Percentiles rank a stretch among this genome's conserved stretches.
Evolutionary conservation across 2,888 invertebrate species (phyloP).

Genomic region (Panorpa germanica): DNA sequence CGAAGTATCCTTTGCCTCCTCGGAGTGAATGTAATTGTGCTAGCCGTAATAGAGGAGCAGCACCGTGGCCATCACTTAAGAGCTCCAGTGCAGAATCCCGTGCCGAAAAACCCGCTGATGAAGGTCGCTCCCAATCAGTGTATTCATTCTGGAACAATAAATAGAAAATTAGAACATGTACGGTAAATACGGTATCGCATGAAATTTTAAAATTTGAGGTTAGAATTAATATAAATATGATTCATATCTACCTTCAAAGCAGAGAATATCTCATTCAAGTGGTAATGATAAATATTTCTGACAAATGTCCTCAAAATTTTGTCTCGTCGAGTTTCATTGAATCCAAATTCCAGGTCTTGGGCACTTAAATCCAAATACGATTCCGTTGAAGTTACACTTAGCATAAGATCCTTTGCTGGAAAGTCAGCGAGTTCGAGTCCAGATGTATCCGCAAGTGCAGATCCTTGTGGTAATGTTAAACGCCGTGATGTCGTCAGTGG

Average conservation of each 20-base stretch:
- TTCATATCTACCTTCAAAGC: slow-evolving; percentile 56
- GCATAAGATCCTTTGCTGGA: slow-evolving; percentile 61
- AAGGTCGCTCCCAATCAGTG: slow-evolving; percentile 87
- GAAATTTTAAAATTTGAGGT: slow-evolving; percentile 1
- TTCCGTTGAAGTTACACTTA: slow-evolving; percentile 68
- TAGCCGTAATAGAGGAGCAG: slow-evolving; percentile 63
- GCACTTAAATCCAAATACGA: slow-evolving; percentile 68
- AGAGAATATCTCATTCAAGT: slow-evolving; percentile 87
- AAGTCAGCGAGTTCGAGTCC: slow-evolving; percentile 70
- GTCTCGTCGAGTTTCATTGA: slow-evolving; percentile 74
- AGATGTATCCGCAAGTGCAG: slow-evolving; percentile 33
- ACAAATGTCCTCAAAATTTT: slow-evolving; percentile 80
- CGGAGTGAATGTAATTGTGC: slow-evolving; percentile 62
- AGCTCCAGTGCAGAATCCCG: slow-evolving; percentile 73
- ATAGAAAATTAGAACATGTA: slow-evolving; percentile 1
- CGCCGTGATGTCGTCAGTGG: slow-evolving; percentile 25
- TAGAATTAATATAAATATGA: too few species aligned
- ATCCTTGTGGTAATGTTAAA: slow-evolving; percentile 22
- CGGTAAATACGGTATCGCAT: background rate
- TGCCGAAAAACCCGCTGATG: too few species aligned
- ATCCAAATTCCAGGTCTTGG: slow-evolving; percentile 76
- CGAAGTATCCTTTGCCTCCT: slow-evolving; percentile 68
- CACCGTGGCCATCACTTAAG: slow-evolving; percentile 81
- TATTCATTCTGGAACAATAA: slow-evolving; percentile 60
- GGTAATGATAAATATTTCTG: slow-evolving; percentile 85